Evolutionary conservation across 2,888 invertebrate genomes (phyloP).

Genomic region (Agonopterix alstromeriana): DNA sequence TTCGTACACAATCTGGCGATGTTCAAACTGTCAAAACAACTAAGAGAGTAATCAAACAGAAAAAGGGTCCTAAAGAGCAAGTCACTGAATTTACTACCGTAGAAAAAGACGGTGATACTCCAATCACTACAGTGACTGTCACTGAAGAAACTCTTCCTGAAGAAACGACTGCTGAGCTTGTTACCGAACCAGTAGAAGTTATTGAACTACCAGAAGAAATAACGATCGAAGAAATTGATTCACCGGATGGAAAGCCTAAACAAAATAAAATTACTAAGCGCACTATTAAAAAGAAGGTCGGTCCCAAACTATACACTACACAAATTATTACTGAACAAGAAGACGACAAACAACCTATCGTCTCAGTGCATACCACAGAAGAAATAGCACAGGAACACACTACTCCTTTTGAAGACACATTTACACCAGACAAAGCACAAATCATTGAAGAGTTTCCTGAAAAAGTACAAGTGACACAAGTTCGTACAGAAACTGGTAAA

Average conservation of each 20-base stretch:
- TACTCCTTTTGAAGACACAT: constrained; percentile 15
- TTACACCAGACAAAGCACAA: no score
- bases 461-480: no score
- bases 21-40: constrained; percentile 34
- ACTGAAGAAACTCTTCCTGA: constrained; percentile 6
- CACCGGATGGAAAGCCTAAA: constrained; percentile 14
- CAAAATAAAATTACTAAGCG: constrained; percentile 19
- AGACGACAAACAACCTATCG: constrained; percentile 21
- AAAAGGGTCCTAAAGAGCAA: constrained; percentile 26
- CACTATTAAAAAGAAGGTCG: constrained; percentile 41
- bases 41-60: constrained; percentile 31
- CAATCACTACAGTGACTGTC: no score
- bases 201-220: constrained; percentile 20
- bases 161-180: constrained; percentile 18
- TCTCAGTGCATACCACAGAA: constrained; percentile 22
- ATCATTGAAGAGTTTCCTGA: no score
- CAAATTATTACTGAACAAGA: constrained; percentile 18
- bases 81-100: constrained; percentile 20
- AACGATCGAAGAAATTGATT: constrained; percentile 11
- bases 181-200: constrained; percentile 20
- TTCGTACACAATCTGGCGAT: no score
- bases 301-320: constrained; percentile 13
- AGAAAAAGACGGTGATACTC: constrained; percentile 7
- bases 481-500: no score
- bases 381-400: constrained; percentile 20